A percentile compares a stretch with the other conserved stretches of the same genome.
Evolutionary conservation across 2,113 vertebrate genomes (phyloP).

Genomic region (Alectura lathami): DNA sequence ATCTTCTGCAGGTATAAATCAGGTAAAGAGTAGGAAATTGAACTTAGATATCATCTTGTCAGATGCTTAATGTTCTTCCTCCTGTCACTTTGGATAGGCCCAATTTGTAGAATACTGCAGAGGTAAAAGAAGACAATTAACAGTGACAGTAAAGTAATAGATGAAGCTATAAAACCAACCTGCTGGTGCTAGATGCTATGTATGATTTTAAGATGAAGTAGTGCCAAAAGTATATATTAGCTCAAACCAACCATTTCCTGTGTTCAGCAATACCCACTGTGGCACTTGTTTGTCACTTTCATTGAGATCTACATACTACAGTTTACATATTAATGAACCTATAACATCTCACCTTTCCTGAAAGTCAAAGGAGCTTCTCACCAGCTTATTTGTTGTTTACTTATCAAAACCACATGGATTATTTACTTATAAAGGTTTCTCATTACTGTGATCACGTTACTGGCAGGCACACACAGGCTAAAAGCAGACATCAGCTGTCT

Average conservation of each 20-base stretch:
- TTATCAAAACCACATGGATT: conserved; percentile 73
- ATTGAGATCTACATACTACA: conserved; percentile 82
- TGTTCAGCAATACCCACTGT: conserved; percentile 84
- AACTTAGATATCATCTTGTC: conserved; percentile 99
- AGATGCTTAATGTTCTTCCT: conserved; percentile 99
- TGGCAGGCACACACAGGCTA: conserved; percentile 17
- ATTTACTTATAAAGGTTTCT: conserved; percentile 72
- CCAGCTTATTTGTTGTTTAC: conserved; percentile 75
- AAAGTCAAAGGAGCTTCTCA: conserved; percentile 80
- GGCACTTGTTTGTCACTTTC: conserved; percentile 87
- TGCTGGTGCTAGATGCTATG: conserved; percentile 96
- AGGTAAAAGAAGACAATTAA: conserved; percentile 99
- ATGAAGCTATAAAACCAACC: conserved; percentile 99
- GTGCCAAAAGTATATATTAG: conserved; percentile 91
- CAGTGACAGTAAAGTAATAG: conserved; percentile 99
- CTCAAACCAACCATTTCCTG: conserved; percentile 85
- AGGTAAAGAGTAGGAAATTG: conserved; percentile 99
- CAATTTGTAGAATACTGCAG: conserved; percentile 99
- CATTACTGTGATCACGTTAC: conserved; percentile 63
- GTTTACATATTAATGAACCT: conserved; percentile 87
- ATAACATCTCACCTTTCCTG: conserved; percentile 82
- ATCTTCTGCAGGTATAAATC: conserved; percentile 99
- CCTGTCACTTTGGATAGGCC: conserved; percentile 99
- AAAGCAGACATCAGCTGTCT: background rate
- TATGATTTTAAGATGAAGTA: conserved; percentile 99